phyloP scores from a whole-genome alignment of 2,113 vertebrate genomes.

The Plecturocebus donacophilus region DNA sequence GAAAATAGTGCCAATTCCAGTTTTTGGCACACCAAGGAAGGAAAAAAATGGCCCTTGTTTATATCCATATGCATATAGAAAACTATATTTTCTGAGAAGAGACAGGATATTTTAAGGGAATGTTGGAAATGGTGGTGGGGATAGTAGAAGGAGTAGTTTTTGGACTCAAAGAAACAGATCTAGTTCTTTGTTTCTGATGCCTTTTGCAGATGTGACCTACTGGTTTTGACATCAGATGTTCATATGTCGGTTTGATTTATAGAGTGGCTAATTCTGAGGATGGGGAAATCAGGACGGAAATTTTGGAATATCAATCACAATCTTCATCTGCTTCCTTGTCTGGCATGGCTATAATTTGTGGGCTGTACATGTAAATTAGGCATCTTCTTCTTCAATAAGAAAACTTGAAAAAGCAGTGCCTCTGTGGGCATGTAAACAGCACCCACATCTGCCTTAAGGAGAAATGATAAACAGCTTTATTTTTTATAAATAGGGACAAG shows the following conservation, averaged over 20 bases:
- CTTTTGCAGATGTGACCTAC: constrained; percentile 81
- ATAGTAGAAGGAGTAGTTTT: constrained; percentile 52
- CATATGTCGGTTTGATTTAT: constrained; percentile 81
- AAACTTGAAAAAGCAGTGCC: constrained; percentile 32
- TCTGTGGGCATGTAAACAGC: constrained; percentile 12
- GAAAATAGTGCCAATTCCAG: constrained; percentile 47
- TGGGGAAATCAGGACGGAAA: constrained; percentile 72
- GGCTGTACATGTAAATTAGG: constrained; percentile 65
- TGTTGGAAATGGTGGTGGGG: constrained; percentile 44
- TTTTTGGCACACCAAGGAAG: constrained; percentile 60
- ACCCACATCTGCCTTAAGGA: constrained; percentile 25
- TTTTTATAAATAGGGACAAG: not conserved
- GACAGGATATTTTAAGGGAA: constrained; percentile 74
- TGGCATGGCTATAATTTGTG: constrained; percentile 69
- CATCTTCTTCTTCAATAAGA: constrained; percentile 63
- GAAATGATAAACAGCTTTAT: constrained; percentile 16
- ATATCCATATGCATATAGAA: constrained; percentile 62
- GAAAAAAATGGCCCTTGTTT: constrained; percentile 61
- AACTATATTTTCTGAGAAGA: constrained; percentile 71
- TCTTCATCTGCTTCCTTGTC: constrained; percentile 74
- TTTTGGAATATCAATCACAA: constrained; percentile 77
- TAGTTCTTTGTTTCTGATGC: constrained; percentile 72
- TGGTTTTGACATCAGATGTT: constrained; percentile 76
- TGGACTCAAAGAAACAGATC: constrained; percentile 70
- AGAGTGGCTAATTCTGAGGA: constrained; percentile 74